These are phyloP conservation scores for Nymphalis polychloros DNA, from an alignment of 2,888 invertebrate genomes.

Conservation along the genomic window DNA sequence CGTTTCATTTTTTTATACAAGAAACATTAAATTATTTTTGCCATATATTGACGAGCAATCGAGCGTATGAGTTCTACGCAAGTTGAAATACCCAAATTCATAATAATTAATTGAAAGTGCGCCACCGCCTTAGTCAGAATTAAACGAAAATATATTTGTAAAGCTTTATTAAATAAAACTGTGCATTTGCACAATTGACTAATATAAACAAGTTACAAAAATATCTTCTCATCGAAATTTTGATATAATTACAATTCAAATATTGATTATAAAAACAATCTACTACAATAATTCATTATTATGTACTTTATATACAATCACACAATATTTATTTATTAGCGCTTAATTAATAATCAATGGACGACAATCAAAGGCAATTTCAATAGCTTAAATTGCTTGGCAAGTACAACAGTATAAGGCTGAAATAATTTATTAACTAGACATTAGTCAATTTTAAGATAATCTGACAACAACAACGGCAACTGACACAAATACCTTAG, in stretches of 20 bases:
- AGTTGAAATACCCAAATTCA: too few relatives aligned
- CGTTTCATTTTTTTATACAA: too few relatives aligned
- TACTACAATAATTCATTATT: conserved; percentile 1
- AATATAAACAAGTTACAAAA: conserved; percentile 55
- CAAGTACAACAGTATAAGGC: conserved; percentile 46
- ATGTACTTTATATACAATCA: conserved; percentile 5
- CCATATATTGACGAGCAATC: too few relatives aligned
- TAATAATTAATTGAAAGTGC: too few relatives aligned
- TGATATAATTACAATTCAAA: conserved; percentile 45
- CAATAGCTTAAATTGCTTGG: conserved; percentile 56
- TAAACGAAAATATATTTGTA: conserved; percentile 33
- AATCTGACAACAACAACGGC: too few relatives aligned
- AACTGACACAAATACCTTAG: too few relatives aligned
- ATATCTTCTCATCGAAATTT: conserved; percentile 46
- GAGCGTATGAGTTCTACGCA: too few relatives aligned
- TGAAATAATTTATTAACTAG: neutral
- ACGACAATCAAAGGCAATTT: conserved; percentile 48
- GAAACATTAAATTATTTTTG: too few relatives aligned
- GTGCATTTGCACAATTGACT: conserved; percentile 46
- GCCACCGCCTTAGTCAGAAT: conserved; percentile 19
- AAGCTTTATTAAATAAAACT: conserved; percentile 52
- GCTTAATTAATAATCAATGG: conserved; percentile 30
- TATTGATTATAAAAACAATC: conserved; percentile 5
- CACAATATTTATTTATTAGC: neutral
- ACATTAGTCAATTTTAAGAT: neutral